Evolutionary conservation across 2,797 vertebrate genomes (phyloP), one percentile per base, ranked within the genome.

Genomic region (Anolis apletophallus): DNA sequence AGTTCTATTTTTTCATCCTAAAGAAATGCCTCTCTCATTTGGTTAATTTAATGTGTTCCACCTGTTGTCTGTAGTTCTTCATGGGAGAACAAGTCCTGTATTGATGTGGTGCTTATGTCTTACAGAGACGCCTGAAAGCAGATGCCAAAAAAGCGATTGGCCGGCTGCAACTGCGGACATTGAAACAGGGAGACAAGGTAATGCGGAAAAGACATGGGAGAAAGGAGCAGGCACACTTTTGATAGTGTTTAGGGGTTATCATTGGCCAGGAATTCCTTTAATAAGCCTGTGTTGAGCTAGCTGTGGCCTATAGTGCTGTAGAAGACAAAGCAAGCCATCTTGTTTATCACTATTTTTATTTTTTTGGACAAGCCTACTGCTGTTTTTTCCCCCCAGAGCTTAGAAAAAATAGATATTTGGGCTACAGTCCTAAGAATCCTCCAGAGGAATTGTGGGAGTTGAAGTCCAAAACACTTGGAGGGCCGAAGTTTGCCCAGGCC

Each of bases 91-190:
- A 13, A 32, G 3, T 86, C 74, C 55, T 4, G 9, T 69, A 23
- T 73, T 91, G 91, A 95, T 5, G 9, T 1, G 61, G 61, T 91
- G 32, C 82, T 87, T 85, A 92, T 92, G 81, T 93, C 3, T 95
- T 91, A 0, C 97, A 99, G 97, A 95, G 86, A 90, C 96, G 86
- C 78, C 96, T 99, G 86, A 98, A 97, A 93, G 96, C 95, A 1
- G 97, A 96, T 93, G 98, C 98, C 0, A 97, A 98, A 95, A 98
- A 96, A 85, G 98, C 98, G 3, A 98, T 99, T 3, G 85, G 95
- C 29, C 96, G 94, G 40, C 96, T 99, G 77, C 91, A 97, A 72
- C 94, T 99, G 12, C 98, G 98, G 64, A 98, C 96, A 0, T 93
- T 99, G 89, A 98, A 97, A 91, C 95, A 95, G 74, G 97, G 95